A percentile compares a stretch with the other conserved stretches of the same genome.
These are phyloP conservation scores for Anodontia alba DNA, from an alignment of 2,888 invertebrate genomes.

Conservation along the genomic window DNA sequence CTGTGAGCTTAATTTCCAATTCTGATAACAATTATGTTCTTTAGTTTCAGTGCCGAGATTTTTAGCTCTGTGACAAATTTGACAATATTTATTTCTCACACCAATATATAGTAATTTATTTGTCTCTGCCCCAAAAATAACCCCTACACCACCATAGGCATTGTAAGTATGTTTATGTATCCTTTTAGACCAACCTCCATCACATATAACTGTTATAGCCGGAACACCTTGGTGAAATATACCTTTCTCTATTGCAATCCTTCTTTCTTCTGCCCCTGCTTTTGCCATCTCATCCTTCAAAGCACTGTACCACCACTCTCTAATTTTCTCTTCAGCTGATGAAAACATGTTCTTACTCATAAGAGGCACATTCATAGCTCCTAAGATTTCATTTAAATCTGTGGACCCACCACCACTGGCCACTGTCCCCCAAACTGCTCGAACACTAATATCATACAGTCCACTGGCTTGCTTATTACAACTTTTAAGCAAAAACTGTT, in stretches of 20 bases:
- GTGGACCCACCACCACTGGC: conserved; percentile 21
- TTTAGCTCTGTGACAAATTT: conserved; percentile 13
- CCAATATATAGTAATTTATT: conserved; percentile 60
- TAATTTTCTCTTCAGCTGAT: conserved; percentile 22
- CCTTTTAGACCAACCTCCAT: conserved; percentile 63
- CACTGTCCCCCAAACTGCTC: conserved; percentile 33
- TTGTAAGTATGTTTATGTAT: conserved; percentile 60
- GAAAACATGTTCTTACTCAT: conserved; percentile 29
- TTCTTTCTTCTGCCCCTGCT: conserved; percentile 38
- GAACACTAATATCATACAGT: conserved; percentile 24
- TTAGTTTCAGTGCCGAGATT: not conserved
- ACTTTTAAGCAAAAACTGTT: conserved; percentile 6
- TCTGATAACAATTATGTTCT: conserved; percentile 27
- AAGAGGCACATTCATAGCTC: conserved; percentile 21
- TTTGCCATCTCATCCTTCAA: conserved; percentile 33
- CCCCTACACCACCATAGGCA: conserved; percentile 56
- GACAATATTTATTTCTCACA: conserved; percentile 42
- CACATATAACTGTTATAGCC: conserved; percentile 44
- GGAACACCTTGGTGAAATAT: conserved; percentile 40
- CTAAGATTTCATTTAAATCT: conserved; percentile 25
- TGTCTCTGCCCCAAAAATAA: conserved; percentile 53
- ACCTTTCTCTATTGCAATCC: conserved; percentile 19
- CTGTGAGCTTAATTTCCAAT: conserved; percentile 43
- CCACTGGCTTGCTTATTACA: not conserved
- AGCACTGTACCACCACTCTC: conserved; percentile 26